These are phyloP conservation scores for Leptosomus discolor DNA, from an alignment of 2,113 vertebrate species.

Conservation along the genomic window DNA sequence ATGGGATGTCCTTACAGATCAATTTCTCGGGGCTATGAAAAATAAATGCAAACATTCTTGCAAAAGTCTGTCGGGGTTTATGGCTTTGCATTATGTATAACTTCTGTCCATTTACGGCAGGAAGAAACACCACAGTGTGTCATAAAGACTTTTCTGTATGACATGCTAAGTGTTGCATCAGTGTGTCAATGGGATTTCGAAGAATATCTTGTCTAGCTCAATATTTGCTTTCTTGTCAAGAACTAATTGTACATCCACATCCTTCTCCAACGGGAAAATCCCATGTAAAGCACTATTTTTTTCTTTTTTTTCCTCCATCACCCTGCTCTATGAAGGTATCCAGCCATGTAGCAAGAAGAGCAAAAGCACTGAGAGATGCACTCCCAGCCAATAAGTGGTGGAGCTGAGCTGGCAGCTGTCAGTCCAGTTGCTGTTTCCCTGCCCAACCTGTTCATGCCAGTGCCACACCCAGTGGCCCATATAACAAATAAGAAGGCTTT, in stretches of 20 bases:
- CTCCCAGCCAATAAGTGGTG: neutral
- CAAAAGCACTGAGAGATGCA: neutral
- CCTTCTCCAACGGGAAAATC: neutral
- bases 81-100: neutral
- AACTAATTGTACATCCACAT: neutral
- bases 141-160: neutral
- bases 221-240: neutral
- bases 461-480: neutral
- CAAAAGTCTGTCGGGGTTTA: slow-evolving; percentile 13
- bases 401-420: neutral
- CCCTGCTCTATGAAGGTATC: neutral
- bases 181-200: neutral
- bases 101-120: neutral
- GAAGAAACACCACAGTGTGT: neutral
- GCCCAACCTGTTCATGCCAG: neutral
- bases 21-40: slow-evolving; percentile 54
- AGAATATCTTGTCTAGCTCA: neutral
- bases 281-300: neutral
- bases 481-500: neutral
- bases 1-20: slow-evolving; percentile 22
- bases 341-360: neutral
- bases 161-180: neutral
- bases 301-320: neutral
- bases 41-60: slow-evolving; percentile 53
- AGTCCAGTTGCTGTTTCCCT: neutral